Conservation (phyloP, 2,113 vertebrate species). For the Atrichornis clamosus region DNA sequence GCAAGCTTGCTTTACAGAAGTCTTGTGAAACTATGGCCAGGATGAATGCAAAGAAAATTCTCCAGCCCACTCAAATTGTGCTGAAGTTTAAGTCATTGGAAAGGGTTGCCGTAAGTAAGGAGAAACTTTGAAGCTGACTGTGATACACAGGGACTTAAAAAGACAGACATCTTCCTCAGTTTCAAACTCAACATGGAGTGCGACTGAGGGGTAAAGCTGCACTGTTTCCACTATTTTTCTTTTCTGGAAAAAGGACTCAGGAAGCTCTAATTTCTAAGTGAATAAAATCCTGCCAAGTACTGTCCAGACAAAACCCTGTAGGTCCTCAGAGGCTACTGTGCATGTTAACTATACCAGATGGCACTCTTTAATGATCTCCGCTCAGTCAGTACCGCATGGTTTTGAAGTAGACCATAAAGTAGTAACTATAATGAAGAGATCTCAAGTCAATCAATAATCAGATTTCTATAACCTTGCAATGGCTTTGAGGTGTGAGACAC, state of each 20-base stretch:
- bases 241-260: not conserved
- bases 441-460: not conserved
- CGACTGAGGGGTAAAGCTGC: not conserved
- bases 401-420: not conserved
- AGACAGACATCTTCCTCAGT: not conserved
- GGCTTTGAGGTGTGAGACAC: not conserved
- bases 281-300: not conserved
- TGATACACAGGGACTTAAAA: not conserved
- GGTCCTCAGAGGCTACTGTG: not conserved
- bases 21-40: not conserved
- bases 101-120: not conserved
- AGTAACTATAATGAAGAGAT: not conserved
- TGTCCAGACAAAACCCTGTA: not conserved
- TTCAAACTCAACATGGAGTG: not conserved
- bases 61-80: not conserved
- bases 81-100: not conserved
- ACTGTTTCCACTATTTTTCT: not conserved
- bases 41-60: not conserved
- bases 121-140: not conserved
- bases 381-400: not conserved
- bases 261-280: not conserved
- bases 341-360: not conserved
- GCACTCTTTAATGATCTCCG: not conserved
- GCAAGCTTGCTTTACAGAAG: not conserved
- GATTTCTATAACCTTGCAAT: not conserved